phyloP scores from a whole-genome alignment of 2,888 invertebrate genomes.

The Gisinianus flammeolus region DNA sequence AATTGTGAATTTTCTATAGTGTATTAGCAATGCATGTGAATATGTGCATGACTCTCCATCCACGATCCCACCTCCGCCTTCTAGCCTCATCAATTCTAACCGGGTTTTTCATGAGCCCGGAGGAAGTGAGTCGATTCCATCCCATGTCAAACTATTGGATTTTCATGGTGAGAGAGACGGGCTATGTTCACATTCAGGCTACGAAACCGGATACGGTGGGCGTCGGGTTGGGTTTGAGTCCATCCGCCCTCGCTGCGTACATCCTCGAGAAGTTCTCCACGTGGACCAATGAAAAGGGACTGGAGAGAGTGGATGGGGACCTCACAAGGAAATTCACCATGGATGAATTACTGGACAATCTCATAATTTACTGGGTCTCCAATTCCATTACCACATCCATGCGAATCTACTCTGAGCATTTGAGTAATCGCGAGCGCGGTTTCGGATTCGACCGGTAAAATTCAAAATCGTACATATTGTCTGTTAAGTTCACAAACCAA shows the following conservation, averaged over 20 bases:
- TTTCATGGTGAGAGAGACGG: slow-evolving; percentile 62
- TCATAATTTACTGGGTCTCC: slow-evolving; percentile 67
- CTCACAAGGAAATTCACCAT: slow-evolving; percentile 70
- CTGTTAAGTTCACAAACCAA: no score
- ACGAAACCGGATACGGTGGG: slow-evolving; percentile 87
- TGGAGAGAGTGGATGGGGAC: slow-evolving; percentile 68
- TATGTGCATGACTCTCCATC: slow-evolving; percentile 64
- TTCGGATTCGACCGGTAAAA: neutral
- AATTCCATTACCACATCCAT: slow-evolving; percentile 63
- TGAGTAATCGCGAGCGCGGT: neutral
- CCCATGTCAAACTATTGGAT: slow-evolving; percentile 58
- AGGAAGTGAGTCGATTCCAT: slow-evolving; percentile 58
- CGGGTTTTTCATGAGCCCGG: slow-evolving; percentile 58
- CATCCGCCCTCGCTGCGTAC: slow-evolving; percentile 66
- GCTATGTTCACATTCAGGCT: slow-evolving; percentile 76
- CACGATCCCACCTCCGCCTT: slow-evolving; percentile 58
- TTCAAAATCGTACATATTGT: neutral
- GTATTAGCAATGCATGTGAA: slow-evolving; percentile 71
- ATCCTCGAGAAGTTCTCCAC: slow-evolving; percentile 67
- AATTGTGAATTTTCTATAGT: slow-evolving; percentile 59
- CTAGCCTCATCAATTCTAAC: slow-evolving; percentile 59
- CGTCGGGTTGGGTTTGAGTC: slow-evolving; percentile 60
- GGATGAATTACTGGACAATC: slow-evolving; percentile 69
- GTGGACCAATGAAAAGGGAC: slow-evolving; percentile 65
- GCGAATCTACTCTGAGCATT: slow-evolving; percentile 64